phyloP scores from a whole-genome alignment of 2,113 vertebrate species.

The Cyanocitta stelleri region DNA sequence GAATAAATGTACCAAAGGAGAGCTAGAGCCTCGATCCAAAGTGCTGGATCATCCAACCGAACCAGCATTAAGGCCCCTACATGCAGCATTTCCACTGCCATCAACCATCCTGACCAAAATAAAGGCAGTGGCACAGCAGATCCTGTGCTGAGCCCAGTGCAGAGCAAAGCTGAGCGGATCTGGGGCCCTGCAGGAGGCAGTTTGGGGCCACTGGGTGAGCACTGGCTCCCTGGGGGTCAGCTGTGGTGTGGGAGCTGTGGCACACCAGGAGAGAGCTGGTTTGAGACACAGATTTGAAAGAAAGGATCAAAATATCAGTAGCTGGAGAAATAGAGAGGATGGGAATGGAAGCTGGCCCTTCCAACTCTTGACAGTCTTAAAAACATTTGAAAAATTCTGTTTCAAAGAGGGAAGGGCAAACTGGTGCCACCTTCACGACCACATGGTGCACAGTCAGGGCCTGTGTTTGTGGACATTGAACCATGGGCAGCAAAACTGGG shows the following conservation, averaged over 20 bases:
- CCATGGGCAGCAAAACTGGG: not conserved
- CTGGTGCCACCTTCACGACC: not conserved
- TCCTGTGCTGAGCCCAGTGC: fast-evolving
- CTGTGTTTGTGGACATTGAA: not conserved
- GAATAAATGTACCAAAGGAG: not conserved
- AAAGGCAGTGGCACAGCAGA: not conserved
- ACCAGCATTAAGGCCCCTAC: not conserved
- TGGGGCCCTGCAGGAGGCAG: not conserved
- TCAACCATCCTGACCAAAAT: not conserved
- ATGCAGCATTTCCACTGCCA: not conserved
- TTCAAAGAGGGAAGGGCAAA: not conserved
- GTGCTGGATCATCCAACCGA: not conserved
- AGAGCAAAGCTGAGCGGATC: not conserved
- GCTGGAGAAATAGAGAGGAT: not conserved
- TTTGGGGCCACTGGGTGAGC: not conserved
- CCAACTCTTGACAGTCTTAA: not conserved
- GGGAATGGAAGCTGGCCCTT: not conserved
- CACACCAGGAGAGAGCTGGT: not conserved
- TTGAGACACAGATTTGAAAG: not conserved
- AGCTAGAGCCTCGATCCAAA: not conserved
- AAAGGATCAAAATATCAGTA: not conserved
- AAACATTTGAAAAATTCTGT: not conserved
- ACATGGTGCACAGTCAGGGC: not conserved
- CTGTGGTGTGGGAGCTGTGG: not conserved
- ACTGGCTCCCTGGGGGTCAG: fast-evolving